These are phyloP conservation scores for Pantala flavescens DNA, from an alignment of 1,140 invertebrate genomes.

Conservation along the genomic window DNA sequence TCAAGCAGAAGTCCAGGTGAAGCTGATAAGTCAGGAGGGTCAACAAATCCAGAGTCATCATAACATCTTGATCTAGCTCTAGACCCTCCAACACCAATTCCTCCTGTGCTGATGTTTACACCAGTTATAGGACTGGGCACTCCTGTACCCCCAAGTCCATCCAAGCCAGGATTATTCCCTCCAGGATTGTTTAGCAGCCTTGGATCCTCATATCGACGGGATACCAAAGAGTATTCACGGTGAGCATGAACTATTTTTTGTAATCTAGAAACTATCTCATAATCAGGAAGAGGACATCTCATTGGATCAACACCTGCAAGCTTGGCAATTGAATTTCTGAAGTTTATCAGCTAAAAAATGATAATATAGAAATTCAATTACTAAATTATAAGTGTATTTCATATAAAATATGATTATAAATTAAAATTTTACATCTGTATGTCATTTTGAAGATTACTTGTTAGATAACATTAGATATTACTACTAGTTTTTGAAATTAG, in stretches of 20 bases:
- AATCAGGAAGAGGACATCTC: constrained; percentile 50
- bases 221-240: constrained; percentile 63
- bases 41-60: constrained; percentile 27
- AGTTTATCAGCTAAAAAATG: constrained; percentile 46
- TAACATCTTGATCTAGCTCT: background rate
- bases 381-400: background rate
- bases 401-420: constrained; percentile 17
- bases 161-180: background rate
- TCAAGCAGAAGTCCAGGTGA: constrained; percentile 21
- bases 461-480: too few species aligned
- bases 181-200: constrained; percentile 22
- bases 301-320: constrained; percentile 47
- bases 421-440: constrained; percentile 6
- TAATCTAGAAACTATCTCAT: constrained; percentile 60
- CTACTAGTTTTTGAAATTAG: too few species aligned
- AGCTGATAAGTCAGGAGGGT: constrained; percentile 21
- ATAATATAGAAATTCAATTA: too few species aligned
- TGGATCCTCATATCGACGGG: constrained; percentile 50
- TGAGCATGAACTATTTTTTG: constrained; percentile 66
- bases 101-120: constrained; percentile 16
- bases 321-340: constrained; percentile 55
- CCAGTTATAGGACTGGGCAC: constrained; percentile 10
- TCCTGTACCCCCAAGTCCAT: constrained; percentile 11
- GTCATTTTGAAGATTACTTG: background rate
- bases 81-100: background rate